Evolutionary conservation across 2,888 invertebrate species (phyloP).

Genomic region (Celastrina argiolus): DNA sequence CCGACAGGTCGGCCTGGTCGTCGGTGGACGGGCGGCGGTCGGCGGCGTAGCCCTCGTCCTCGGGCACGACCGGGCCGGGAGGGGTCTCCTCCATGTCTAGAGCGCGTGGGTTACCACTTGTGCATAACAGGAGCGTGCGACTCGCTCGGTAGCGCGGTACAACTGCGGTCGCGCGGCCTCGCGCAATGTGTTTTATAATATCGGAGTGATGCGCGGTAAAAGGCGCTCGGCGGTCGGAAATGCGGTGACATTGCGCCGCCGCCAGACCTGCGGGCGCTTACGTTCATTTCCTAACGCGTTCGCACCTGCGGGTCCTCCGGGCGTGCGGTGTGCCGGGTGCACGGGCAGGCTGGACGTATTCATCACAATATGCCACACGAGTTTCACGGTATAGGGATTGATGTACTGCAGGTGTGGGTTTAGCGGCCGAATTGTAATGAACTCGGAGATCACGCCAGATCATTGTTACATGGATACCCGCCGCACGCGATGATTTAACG

Average conservation of each 20-base stretch:
- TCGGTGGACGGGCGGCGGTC: constrained; percentile 74
- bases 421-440: constrained; percentile 32
- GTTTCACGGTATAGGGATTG: background rate
- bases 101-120: constrained; percentile 53
- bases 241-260: constrained; percentile 62
- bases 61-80: constrained; percentile 55
- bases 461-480: constrained; percentile 26
- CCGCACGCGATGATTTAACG: constrained; percentile 32
- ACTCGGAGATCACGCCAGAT: constrained; percentile 33
- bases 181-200: constrained; percentile 62
- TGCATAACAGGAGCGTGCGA: constrained; percentile 62
- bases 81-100: constrained; percentile 64
- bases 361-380: background rate
- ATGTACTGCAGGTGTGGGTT: constrained; percentile 23
- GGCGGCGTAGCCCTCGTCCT: constrained; percentile 69
- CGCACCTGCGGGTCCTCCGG: background rate
- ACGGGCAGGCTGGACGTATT: background rate
- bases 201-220: constrained; percentile 69
- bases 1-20: constrained; percentile 82
- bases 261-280: constrained; percentile 47
- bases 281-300: constrained; percentile 30
- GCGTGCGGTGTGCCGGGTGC: background rate
- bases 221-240: constrained; percentile 58
- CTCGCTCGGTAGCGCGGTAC: constrained; percentile 60
- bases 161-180: constrained; percentile 72